Conservation (phyloP, 1,140 invertebrate species). For the Penaeus vannamei region DNA sequence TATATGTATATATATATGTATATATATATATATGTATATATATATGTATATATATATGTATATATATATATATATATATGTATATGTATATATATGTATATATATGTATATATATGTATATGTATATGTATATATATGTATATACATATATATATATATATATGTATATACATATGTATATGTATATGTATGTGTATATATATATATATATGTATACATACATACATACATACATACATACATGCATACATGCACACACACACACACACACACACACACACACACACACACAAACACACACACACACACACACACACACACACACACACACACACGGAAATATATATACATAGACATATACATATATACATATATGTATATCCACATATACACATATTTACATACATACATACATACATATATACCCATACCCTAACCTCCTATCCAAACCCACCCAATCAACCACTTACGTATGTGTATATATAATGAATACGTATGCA, state of each 20-base stretch:
- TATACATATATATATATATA: too few species aligned
- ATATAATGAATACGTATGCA: too few species aligned
- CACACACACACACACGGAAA: neutral
- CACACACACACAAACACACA: neutral
- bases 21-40: too few species aligned
- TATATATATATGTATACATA: too few species aligned
- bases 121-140: too few species aligned
- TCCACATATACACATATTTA: neutral
- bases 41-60: too few species aligned
- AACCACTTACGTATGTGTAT: neutral
- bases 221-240: neutral
- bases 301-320: neutral
- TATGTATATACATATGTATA: too few species aligned
- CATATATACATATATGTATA: neutral
- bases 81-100: too few species aligned
- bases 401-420: neutral
- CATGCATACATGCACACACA: neutral
- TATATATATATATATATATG: too few species aligned
- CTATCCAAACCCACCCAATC: neutral
- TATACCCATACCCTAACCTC: neutral
- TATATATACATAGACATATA: neutral
- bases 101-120: too few species aligned
- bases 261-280: neutral
- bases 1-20: too few species aligned
- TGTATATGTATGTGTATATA: too few species aligned